phyloP scores from a whole-genome alignment of 2,797 vertebrate species.

The Spinibarbus caldwelli region DNA sequence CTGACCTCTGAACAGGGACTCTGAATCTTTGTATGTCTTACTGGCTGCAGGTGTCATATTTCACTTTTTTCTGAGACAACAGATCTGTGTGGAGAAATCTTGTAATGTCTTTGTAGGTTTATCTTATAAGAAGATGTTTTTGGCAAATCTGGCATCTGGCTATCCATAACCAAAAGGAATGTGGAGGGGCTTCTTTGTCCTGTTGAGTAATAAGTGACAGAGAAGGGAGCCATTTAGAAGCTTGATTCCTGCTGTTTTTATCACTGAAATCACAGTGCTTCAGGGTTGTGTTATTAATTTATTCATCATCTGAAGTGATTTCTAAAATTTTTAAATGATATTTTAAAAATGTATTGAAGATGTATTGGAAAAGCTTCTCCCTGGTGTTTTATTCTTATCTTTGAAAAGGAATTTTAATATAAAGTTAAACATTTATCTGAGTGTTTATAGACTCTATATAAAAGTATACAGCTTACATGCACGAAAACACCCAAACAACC shows the following conservation, averaged over 20 bases:
- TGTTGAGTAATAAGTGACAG: background rate
- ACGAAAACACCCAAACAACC: background rate
- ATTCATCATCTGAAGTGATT: background rate
- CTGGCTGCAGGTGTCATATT: background rate
- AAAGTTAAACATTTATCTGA: background rate
- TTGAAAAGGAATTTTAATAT: background rate
- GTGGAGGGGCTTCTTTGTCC: no score
- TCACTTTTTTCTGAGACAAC: constrained; percentile 3
- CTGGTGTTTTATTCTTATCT: background rate
- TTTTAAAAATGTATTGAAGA: background rate
- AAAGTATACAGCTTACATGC: background rate
- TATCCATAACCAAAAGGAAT: background rate
- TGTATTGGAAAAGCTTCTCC: background rate
- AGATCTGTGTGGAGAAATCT: background rate
- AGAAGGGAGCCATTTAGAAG: background rate
- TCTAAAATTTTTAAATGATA: background rate
- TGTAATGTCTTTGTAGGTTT: background rate
- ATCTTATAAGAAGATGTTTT: background rate
- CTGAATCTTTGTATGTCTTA: background rate
- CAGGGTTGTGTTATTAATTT: background rate
- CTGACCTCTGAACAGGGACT: background rate
- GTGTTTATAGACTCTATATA: background rate
- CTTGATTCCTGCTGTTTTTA: background rate
- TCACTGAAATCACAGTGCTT: background rate
- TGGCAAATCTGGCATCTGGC: background rate